Conservation (phyloP, 2,113 vertebrate species). For the Gadus chalcogrammus region DNA sequence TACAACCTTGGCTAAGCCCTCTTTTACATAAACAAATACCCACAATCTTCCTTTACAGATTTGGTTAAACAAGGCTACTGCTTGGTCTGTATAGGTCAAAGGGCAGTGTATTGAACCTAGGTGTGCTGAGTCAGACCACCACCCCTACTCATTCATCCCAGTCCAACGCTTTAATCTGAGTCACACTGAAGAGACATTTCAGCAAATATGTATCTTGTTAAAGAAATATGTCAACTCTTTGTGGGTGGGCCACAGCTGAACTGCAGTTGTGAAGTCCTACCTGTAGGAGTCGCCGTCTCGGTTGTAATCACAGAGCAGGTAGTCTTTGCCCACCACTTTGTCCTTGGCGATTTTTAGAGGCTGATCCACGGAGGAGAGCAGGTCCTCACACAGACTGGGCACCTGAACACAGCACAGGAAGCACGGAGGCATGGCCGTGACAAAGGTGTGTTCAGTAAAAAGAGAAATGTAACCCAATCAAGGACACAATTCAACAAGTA, state of each 20-base stretch:
- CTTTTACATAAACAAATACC: too few species aligned
- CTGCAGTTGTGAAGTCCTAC: constrained; percentile 61
- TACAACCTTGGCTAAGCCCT: too few species aligned
- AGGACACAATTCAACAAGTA: not conserved
- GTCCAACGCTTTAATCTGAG: too few species aligned
- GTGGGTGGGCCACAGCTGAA: not conserved
- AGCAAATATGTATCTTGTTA: too few species aligned
- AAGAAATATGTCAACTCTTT: too few species aligned
- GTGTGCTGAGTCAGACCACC: too few species aligned
- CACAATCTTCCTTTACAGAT: too few species aligned
- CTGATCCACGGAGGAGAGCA: constrained; percentile 98
- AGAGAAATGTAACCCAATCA: not conserved
- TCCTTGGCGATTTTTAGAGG: constrained; percentile 97
- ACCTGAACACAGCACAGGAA: constrained; percentile 72
- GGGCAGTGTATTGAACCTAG: too few species aligned
- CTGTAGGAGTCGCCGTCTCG: constrained; percentile 97
- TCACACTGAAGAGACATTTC: too few species aligned
- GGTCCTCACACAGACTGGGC: constrained; percentile 94
- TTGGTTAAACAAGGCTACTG: too few species aligned
- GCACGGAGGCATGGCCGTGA: not conserved
- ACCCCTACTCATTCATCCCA: too few species aligned
- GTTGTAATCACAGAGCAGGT: constrained; percentile 98
- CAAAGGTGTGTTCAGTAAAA: not conserved
- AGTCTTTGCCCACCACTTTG: constrained; percentile 96
- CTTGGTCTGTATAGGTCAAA: too few species aligned